Base-by-base conservation (phyloP, 2,797 vertebrate species). In the Tenualosa thibaudeaui region DNA sequence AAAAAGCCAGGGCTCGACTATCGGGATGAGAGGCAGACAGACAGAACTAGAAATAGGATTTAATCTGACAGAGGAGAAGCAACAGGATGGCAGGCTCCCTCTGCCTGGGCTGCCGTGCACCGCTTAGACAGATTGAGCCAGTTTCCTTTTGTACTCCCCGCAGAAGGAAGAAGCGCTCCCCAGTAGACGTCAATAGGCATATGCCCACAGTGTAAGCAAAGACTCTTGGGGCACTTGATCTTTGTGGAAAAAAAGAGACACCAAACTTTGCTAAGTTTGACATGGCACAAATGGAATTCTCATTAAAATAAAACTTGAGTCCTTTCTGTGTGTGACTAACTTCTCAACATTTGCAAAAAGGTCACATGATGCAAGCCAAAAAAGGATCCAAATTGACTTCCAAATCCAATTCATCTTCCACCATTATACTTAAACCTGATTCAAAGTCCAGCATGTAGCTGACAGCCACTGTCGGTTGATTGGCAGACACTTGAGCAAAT, bases 41-140 rank as follows among this genome's bases (percentile, higher is more conserved):
- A 75, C 68, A 75, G 37, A 19, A 75, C 31, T 75, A 37, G 68
- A 75, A 75, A 75, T 43, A 19, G 68, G 68, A 75, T 75, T 37
- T 54, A 82, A 82, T 82, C 54, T 82, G 51, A 54, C 68, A 75
- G 68, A 43, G 37, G 60, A 43, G 37, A 40, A 43, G 68, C 68
- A 75, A 75, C 68, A 75, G 68, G 68, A 75, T 13, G 68, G 31
- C 65, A 3, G 1, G 26, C 24, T 43, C 37, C 6, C 4, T 19
- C 68, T 43, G 68, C 31, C 68, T 75, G 65, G 31, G 65, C 65
- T 71, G 62, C 68, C 5, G 3, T 37, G 40, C 31, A 37, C 68
- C 5, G 13, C 31, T 40, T 17, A 75, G 68, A 75, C 68, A 75
- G 68, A 75, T 43, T 17, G 31, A 40, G 68, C 37, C 68, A 71